A percentile compares a stretch with the other conserved stretches of the same genome.
Conservation (phyloP, 2,113 vertebrate genomes). For the Ellobius talpinus region DNA sequence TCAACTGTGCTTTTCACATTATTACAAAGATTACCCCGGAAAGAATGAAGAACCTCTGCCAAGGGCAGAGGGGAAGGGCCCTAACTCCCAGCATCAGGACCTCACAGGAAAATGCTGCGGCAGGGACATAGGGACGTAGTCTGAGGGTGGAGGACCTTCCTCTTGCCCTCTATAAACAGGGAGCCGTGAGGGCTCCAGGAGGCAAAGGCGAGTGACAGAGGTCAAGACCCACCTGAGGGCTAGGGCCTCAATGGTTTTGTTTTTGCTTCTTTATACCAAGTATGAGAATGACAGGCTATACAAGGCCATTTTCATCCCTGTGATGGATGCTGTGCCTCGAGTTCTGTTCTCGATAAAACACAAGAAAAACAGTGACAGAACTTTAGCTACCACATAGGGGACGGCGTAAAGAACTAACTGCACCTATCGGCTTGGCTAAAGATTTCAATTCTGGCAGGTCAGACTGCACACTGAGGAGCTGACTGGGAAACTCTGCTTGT, state of each 20-base stretch:
- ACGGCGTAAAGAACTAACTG: background rate
- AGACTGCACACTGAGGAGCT: slow-evolving; percentile 18
- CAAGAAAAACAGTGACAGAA: background rate
- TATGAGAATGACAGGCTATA: background rate
- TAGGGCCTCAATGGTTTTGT: background rate
- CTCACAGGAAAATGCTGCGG: background rate
- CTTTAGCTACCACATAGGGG: background rate
- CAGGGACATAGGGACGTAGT: background rate
- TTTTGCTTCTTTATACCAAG: slow-evolving; percentile 1
- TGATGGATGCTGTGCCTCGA: background rate
- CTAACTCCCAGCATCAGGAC: slow-evolving; percentile 71
- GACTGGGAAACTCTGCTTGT: background rate
- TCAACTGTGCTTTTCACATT: slow-evolving; percentile 78
- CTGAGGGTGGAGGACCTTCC: background rate
- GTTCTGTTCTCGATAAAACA: background rate
- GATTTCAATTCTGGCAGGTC: background rate
- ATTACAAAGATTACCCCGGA: background rate
- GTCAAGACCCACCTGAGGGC: background rate
- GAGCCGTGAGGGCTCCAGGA: background rate
- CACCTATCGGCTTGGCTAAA: background rate
- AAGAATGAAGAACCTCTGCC: background rate
- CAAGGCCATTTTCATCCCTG: background rate
- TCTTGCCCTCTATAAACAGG: background rate
- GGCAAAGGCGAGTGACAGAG: background rate
- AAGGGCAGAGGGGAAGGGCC: background rate